These are phyloP conservation scores for Rotaria socialis DNA, from an alignment of 2,888 invertebrate species.

Conservation along the genomic window DNA sequence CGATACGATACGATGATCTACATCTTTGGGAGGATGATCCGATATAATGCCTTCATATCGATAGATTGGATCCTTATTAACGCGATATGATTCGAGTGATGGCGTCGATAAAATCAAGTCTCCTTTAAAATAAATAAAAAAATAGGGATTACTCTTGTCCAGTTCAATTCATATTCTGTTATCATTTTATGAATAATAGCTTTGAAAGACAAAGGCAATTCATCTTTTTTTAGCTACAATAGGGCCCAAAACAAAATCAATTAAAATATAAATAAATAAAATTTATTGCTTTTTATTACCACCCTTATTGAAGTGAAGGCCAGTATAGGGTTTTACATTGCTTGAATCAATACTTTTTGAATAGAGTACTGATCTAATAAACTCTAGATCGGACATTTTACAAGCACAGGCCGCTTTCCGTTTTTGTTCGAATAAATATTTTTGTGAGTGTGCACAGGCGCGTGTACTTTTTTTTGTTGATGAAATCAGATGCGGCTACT, in stretches of 20 bases:
- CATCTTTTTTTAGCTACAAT: no score
- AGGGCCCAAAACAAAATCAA: no score
- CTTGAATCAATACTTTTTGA: not conserved
- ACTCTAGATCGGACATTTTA: not conserved
- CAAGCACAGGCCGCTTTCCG: not conserved
- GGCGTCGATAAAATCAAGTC: constrained; percentile 27
- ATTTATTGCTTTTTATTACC: not conserved
- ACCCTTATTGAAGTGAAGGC: not conserved
- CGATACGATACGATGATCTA: not conserved
- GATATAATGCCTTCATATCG: not conserved
- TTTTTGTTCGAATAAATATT: not conserved
- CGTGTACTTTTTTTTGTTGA: not conserved
- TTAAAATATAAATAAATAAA: no score
- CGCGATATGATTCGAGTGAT: constrained; percentile 17
- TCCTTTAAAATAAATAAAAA: not conserved
- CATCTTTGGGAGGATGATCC: not conserved
- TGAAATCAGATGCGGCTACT: not conserved
- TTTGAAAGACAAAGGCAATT: no score
- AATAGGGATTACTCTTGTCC: not conserved
- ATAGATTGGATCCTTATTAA: not conserved
- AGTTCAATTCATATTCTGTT: no score
- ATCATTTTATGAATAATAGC: no score
- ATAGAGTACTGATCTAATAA: not conserved
- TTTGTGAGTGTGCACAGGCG: not conserved
- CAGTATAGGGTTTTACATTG: not conserved